phyloP scores from a whole-genome alignment of 92 coral and sea anemone genomes.

The Paramuricea clavata region DNA sequence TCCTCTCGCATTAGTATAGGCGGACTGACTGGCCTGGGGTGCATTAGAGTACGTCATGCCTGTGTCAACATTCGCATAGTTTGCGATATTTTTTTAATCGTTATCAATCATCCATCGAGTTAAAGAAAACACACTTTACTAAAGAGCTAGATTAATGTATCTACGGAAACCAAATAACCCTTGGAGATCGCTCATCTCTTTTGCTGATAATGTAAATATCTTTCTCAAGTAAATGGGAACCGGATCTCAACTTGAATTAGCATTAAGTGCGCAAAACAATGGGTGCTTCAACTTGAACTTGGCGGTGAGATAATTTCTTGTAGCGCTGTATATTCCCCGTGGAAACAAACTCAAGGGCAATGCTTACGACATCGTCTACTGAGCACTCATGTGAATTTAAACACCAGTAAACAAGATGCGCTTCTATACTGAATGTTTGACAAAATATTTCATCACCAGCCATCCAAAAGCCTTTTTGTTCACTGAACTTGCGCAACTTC shows the following conservation, averaged over 20 bases:
- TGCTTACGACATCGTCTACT: too few relatives aligned
- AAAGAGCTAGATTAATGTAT: conserved; percentile 15
- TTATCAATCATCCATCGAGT: conserved; percentile 1
- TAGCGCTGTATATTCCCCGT: too few relatives aligned
- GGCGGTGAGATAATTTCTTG: background rate
- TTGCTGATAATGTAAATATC: conserved; percentile 11
- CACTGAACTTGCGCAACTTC: too few relatives aligned
- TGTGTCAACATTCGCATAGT: background rate
- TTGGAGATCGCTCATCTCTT: background rate
- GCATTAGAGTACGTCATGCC: background rate
- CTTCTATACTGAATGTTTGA: too few relatives aligned
- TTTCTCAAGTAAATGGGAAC: background rate
- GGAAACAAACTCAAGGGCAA: too few relatives aligned
- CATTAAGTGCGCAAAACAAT: background rate
- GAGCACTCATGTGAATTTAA: too few relatives aligned
- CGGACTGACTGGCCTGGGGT: background rate
- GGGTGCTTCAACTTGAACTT: background rate
- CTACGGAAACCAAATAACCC: conserved; percentile 13
- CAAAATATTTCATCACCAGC: too few relatives aligned
- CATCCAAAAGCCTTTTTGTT: too few relatives aligned
- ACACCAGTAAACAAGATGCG: too few relatives aligned
- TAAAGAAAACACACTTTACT: conserved; percentile 14
- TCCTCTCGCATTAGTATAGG: background rate
- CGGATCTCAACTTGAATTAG: background rate
- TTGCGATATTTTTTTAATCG: background rate